Evolutionary conservation across 2,113 vertebrate species (phyloP).

Genomic region (Silurus asotus): DNA sequence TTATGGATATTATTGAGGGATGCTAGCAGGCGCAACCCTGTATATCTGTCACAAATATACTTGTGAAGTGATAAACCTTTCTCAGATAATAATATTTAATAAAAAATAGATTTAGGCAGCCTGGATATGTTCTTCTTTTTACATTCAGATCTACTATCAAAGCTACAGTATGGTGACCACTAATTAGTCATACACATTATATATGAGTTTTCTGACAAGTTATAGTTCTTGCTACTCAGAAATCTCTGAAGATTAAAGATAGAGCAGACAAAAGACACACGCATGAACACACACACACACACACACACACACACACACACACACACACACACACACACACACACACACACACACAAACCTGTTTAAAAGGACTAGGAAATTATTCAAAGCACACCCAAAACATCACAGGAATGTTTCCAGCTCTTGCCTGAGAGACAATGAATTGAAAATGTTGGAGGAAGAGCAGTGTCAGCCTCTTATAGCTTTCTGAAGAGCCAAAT

Average conservation of each 20-base stretch:
- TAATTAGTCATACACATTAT: neutral
- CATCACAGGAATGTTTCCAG: slow-evolving; percentile 36
- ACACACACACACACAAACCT: neutral
- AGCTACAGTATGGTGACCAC: neutral
- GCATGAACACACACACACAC: no score
- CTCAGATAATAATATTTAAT: neutral
- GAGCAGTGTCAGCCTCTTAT: slow-evolving; percentile 44
- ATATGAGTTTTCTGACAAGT: neutral
- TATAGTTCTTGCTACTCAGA: neutral
- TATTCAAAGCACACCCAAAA: slow-evolving; percentile 11
- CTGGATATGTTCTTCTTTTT: neutral
- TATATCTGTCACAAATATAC: neutral
- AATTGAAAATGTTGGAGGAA: slow-evolving; percentile 50
- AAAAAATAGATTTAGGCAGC: neutral
- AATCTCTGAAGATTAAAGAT: neutral
- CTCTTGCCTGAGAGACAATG: slow-evolving; percentile 43
- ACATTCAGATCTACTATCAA: neutral
- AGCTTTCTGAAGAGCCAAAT: slow-evolving; percentile 45
- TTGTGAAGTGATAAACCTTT: neutral
- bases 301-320: no score
- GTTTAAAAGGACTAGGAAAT: slow-evolving; percentile 47
- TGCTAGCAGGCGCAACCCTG: neutral
- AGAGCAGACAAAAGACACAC: neutral
- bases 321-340: no score
- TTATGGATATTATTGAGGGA: neutral